Base-by-base conservation (phyloP, 1,140 invertebrate genomes). In the Agrypnia vestita region DNA sequence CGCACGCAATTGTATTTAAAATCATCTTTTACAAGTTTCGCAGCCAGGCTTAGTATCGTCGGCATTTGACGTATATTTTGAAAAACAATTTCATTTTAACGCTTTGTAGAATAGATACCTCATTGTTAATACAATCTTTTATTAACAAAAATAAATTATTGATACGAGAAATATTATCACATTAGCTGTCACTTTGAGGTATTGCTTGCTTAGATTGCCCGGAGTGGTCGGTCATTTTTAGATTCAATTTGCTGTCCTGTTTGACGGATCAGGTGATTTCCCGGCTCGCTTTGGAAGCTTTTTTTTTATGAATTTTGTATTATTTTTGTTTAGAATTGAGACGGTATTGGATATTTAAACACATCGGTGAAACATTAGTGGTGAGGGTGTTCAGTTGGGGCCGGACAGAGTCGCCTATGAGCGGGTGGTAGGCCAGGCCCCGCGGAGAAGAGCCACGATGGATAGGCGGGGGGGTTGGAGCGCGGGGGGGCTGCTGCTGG, bases 401-500 rank as follows among this genome's bases (percentile, higher is more conserved):
- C 49, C 4, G 76, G 76, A 43, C 8, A 47, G 44, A 53, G 76
- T 35, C 25, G 25, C 44, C 64, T 55, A 67, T 64, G 76, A 47
- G 76, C 51, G 76, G 17, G 44, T 51, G 15, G 43, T 19, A 21
- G 25, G 6, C 10, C 8, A 49, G 51, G 25, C 49, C 25, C 46
- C 15, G 61, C 12, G 19, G 35, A 17, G 49, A 61, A 49, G 44
- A 55, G 67, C n/a, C 77, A 72, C 17, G 53, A 55, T 21, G 77
- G 64, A 15, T 19, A n/a, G 77, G 77, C 64, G 64, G 44, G 64
- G 43, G 64, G 49, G 49, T 21, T 25, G 62, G 21, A 15, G 62
- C n/a, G 49, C 9, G 19, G 61, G n/a, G 77, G 44, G 21, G 19
- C 47, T 79, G 19, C 64, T 79, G 77, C 12, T 35, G 64, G 12